These are phyloP conservation scores for Corythoichthys haematopterus DNA, from an alignment of 2,113 vertebrate genomes.

Conservation along the genomic window DNA sequence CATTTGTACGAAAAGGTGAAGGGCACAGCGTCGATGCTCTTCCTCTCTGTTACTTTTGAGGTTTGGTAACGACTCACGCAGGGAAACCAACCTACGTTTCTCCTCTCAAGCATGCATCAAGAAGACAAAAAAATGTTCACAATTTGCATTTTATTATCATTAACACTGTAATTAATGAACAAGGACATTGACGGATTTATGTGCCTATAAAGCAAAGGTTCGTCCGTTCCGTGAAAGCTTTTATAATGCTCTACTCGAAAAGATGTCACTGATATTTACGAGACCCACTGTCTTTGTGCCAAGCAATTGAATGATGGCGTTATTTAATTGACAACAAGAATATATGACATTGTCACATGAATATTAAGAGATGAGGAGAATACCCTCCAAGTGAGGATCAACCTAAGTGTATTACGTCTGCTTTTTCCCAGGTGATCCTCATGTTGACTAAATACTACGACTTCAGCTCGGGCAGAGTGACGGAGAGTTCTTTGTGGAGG, in stretches of 20 bases:
- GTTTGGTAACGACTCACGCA: background rate
- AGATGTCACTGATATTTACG: conserved; percentile 43
- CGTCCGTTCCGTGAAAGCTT: conserved; percentile 24
- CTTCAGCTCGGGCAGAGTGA: conserved; percentile 92
- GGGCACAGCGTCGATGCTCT: conserved; percentile 19
- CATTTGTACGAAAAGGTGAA: conserved; percentile 37
- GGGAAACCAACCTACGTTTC: background rate
- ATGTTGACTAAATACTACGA: conserved; percentile 95
- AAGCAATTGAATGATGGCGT: conserved; percentile 21
- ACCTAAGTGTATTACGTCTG: background rate
- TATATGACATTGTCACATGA: conserved; percentile 17
- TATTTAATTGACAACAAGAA: background rate
- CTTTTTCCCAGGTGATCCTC: conserved; percentile 86
- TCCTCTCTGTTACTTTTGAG: conserved; percentile 6
- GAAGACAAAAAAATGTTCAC: conserved; percentile 10
- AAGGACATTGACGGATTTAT: conserved; percentile 22
- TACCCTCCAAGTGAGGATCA: background rate
- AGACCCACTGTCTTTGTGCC: conserved; percentile 13
- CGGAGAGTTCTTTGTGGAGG: conserved; percentile 95
- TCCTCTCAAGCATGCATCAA: background rate
- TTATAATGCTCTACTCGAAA: conserved; percentile 42
- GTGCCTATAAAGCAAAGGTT: conserved; percentile 27
- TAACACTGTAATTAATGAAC: conserved; percentile 35
- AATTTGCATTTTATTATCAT: conserved; percentile 12
- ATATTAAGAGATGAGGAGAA: background rate